Base-by-base conservation (phyloP, 2,113 vertebrate genomes). In the Lophochroa leadbeateri region DNA sequence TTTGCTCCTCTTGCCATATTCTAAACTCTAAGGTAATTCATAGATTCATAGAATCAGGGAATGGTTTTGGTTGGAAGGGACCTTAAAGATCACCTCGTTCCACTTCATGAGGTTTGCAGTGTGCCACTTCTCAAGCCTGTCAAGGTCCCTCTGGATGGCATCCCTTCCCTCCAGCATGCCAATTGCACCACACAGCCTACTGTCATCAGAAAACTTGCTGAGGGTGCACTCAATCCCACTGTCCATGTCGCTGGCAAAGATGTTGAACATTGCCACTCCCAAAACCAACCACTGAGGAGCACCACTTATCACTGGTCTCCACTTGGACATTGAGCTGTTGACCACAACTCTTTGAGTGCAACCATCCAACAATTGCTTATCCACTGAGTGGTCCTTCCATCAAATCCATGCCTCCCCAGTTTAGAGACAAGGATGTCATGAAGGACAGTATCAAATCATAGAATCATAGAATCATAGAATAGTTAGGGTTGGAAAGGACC, bases 271-370 rank as follows among this genome's bases (percentile, higher is more conserved):
- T 21, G 11, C 28, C 44, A 29, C 13, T 61, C 67, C 29, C 52
- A 13, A 7, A 16, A 53, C 11, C 14, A 50, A 0, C 3, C 3
- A 0, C 1, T 10, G 8, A 53, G 29, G 29, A 68, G 10, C 52
- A 47, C n/a, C 52, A 29, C 17, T 15, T n/a, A 61, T 14, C 39
- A 8, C 1, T 28, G 39, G 2, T 68, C 17, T 75, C 46, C 28
- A 16, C 12, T 17, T 43, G 53, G 17, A 31, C 15, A 41, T 4
- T 9, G 8, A 47, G 14, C 20, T 61, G n/a, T 86, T 68, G n/a
- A 53, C 46, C 18, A 31, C 11, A 61, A 2, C 4, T 55, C 29
- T 61, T 58, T 39, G 19, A 25, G 57, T 58, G n/a, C 21, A 58
- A 35, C 21, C 33, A 35, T 35, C 57, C 21, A 58, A 9, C 33